phyloP scores from a whole-genome alignment of 1,140 invertebrate genomes.

The Drosophila rufa region DNA sequence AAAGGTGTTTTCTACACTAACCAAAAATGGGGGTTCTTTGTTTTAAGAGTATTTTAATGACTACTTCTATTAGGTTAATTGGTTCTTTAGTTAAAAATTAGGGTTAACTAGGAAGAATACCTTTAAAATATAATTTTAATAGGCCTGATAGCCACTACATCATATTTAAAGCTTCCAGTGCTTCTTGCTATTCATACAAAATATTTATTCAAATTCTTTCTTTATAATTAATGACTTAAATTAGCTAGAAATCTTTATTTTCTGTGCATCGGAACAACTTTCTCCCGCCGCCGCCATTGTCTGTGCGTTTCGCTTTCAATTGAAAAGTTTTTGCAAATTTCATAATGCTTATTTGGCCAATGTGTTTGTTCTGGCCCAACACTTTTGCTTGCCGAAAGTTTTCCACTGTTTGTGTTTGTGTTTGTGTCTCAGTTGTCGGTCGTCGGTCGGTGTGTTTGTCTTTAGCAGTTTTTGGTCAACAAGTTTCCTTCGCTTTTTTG shows the following conservation, averaged over 20 bases:
- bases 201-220: not conserved
- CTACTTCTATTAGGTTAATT: not conserved
- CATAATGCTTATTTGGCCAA: constrained; percentile 77
- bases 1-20: constrained; percentile 11
- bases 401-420: constrained; percentile 25
- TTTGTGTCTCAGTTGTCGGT: constrained; percentile 33
- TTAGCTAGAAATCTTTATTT: not conserved
- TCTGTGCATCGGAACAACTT: constrained; percentile 30
- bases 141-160: not conserved
- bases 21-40: not conserved
- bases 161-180: too few species aligned
- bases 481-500: constrained; percentile 57
- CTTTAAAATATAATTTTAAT: too few species aligned
- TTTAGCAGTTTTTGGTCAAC: constrained; percentile 80
- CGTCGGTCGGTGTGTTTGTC: constrained; percentile 58
- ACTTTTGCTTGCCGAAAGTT: constrained; percentile 69
- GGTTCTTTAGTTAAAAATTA: not conserved
- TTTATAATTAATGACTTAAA: not conserved
- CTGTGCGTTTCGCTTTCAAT: constrained; percentile 59
- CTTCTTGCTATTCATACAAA: not conserved
- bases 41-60: not conserved
- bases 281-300: constrained; percentile 3
- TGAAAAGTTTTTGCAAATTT: constrained; percentile 74
- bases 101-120: not conserved
- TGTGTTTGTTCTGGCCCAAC: constrained; percentile 67